Conservation (phyloP, 2,113 vertebrate species). For the Sardina pilchardus region DNA sequence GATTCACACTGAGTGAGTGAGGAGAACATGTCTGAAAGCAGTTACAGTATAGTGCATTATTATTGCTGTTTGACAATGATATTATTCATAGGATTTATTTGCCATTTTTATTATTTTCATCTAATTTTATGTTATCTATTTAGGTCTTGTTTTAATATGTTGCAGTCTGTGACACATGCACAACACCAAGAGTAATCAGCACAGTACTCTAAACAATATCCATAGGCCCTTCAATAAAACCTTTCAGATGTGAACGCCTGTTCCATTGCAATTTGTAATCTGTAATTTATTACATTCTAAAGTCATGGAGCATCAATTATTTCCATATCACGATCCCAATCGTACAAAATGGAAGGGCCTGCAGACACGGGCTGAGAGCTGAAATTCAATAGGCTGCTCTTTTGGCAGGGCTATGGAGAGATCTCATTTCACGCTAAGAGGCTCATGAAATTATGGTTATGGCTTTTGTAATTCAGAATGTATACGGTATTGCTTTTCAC, state of each 20-base stretch:
- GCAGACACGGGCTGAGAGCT: conserved; percentile 47
- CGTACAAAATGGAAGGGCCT: conserved; percentile 33
- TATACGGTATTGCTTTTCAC: conserved; percentile 44
- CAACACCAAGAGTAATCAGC: neutral
- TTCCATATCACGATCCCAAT: conserved; percentile 62
- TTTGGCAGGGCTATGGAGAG: conserved; percentile 50
- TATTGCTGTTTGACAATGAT: no score
- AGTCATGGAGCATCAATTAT: conserved; percentile 54
- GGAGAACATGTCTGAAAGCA: no score
- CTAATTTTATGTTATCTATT: no score
- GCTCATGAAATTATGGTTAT: conserved; percentile 66
- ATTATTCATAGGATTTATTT: no score
- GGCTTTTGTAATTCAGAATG: conserved; percentile 58
- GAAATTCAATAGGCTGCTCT: conserved; percentile 66
- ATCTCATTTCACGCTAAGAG: conserved; percentile 73
- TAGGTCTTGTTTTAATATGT: no score
- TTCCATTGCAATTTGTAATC: neutral
- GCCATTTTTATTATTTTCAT: no score
- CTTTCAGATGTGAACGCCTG: neutral
- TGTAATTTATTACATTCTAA: conserved; percentile 55
- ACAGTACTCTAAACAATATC: neutral
- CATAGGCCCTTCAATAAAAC: neutral
- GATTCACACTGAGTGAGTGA: no score
- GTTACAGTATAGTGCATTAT: no score
- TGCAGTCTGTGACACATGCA: no score